phyloP scores from a whole-genome alignment of 2,113 vertebrate genomes.

The Menidia beryllina region DNA sequence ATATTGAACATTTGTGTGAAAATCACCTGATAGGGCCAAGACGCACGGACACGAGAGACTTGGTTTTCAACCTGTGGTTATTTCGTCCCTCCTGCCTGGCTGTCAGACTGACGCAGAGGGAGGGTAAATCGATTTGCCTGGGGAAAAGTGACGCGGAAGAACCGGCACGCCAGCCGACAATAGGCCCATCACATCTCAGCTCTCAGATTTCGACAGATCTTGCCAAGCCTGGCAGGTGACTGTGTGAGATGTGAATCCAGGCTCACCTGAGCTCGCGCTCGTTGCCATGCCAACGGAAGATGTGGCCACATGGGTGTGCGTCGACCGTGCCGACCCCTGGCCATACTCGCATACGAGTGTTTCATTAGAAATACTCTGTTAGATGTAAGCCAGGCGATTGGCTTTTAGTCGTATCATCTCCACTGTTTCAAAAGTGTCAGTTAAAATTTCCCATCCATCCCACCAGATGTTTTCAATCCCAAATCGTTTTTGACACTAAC shows the following conservation, averaged over 20 bases:
- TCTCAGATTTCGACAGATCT: constrained; percentile 50
- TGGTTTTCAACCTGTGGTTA: constrained; percentile 1
- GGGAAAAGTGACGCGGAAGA: constrained; percentile 41
- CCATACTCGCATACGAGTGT: background rate
- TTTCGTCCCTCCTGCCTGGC: constrained; percentile 11
- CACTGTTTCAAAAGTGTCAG: background rate
- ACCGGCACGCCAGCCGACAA: constrained; percentile 44
- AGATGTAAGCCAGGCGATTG: too few species aligned
- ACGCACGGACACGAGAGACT: background rate
- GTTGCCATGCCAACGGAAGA: constrained; percentile 67
- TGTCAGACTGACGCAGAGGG: background rate
- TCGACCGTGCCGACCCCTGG: background rate
- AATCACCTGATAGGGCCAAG: background rate
- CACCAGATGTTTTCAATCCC: background rate
- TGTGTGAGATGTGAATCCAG: constrained; percentile 39
- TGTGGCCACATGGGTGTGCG: constrained; percentile 9
- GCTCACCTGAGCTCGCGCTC: constrained; percentile 67
- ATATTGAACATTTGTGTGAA: background rate
- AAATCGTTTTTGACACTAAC: background rate
- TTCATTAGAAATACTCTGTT: too few species aligned
- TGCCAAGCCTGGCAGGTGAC: constrained; percentile 57
- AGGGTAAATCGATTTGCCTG: constrained; percentile 45
- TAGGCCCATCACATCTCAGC: constrained; percentile 22
- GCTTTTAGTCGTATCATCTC: background rate
- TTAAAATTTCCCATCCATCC: background rate